A percentile compares a stretch with the other conserved stretches of the same genome.
Evolutionary conservation across 2,888 invertebrate genomes (phyloP).

Genomic region (Craniophora ligustri): DNA sequence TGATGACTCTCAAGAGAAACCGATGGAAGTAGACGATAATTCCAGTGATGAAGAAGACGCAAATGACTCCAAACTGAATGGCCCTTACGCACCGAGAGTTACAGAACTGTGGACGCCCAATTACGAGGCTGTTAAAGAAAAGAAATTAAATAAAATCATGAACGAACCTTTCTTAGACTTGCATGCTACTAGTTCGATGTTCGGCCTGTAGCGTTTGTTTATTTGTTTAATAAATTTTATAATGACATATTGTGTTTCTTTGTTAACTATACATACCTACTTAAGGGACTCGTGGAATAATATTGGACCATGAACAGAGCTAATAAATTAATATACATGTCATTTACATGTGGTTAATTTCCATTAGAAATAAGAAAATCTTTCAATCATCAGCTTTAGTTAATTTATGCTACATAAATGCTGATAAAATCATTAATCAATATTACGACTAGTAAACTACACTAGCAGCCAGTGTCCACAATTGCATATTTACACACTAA

Average conservation of each 20-base stretch:
- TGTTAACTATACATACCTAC: too few relatives aligned
- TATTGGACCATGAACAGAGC: too few relatives aligned
- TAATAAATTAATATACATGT: too few relatives aligned
- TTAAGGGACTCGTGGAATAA: too few relatives aligned
- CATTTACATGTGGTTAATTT: too few relatives aligned
- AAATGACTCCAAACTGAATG: conserved; percentile 53
- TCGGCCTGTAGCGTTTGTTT: conserved; percentile 60
- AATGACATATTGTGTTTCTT: not conserved
- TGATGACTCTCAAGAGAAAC: conserved; percentile 54
- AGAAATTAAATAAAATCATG: conserved; percentile 77
- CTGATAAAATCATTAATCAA: too few relatives aligned
- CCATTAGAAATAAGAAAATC: too few relatives aligned
- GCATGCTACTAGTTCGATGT: conserved; percentile 68
- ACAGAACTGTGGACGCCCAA: conserved; percentile 79
- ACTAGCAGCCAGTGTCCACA: too few relatives aligned
- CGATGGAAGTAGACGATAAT: conserved; percentile 65
- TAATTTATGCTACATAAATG: too few relatives aligned
- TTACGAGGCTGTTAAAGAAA: conserved; percentile 82
- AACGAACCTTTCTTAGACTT: conserved; percentile 72
- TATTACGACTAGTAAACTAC: too few relatives aligned
- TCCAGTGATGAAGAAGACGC: conserved; percentile 77
- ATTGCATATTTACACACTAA: too few relatives aligned
- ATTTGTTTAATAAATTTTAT: conserved; percentile 23
- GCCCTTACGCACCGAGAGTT: conserved; percentile 62
- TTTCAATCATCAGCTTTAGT: too few relatives aligned